Evolutionary conservation across 2,797 vertebrate species (phyloP), one percentile per base, ranked within the genome.

Genomic region (Pseudochaenichthys georgianus): DNA sequence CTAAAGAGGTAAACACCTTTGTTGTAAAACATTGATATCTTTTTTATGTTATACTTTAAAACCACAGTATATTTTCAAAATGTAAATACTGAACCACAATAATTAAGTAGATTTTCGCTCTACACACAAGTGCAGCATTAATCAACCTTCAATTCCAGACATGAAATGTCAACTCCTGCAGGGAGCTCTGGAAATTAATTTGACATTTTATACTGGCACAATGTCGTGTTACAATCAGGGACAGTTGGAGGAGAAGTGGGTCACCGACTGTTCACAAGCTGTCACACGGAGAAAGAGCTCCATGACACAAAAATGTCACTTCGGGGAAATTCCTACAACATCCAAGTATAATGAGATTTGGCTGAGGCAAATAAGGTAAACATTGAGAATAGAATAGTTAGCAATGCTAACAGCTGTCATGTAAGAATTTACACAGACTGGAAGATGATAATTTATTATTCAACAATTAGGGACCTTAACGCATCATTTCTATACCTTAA

Each of bases 191-290:
- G 15, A 77, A 54, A 11, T 60, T 0, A 5, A 48, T 63, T 17
- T 58, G 47, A 77, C 63, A 1, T 74, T 83, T 66, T 48, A 10
- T 16, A 46, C 16, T 4, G 17, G 31, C 5, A 55, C 13, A 12
- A 48, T 6, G 21, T 62, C 15, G 15, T 48, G 28, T 19, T 46
- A 38, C 31, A 64, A 61, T 50, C 62, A 42, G 64, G 4, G 31
- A 38, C 43, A 31, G 7, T 10, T 13, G 11, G 38, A 66, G 42
- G 28, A n/a, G 19, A 67, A 58, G 58, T 2, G 31, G 64, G 48
- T 67, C 50, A 57, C 34, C 17, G 53, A 50, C 5, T 59, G 38
- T 23, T 64, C 61, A 64, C 61, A 73, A 38, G 64, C 57, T 47
- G 64, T 46, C 10, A 17, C 28, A 23, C 19, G 12, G 15, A 43